Base-by-base conservation (phyloP, 2,888 invertebrate species). In the Archips xylosteana region DNA sequence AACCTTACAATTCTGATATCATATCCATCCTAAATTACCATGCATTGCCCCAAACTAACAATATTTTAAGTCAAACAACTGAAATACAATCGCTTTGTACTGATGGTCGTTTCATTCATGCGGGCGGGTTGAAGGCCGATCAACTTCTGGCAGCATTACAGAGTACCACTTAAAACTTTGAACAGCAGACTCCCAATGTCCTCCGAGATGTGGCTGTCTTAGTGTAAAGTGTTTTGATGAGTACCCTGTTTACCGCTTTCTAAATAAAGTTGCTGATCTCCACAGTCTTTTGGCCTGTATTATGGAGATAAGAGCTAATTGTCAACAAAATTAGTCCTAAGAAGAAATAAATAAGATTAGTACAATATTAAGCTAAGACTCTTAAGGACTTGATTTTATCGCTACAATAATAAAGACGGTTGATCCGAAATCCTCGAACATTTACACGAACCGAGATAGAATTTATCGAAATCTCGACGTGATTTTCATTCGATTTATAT, bases 401-500 rank as follows among this genome's bases (percentile, higher is more conserved):
- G 23, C 32, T 0, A 3, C 57, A 57, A 57, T 32, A 57, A 57
- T 32, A 57, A 23, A 57, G 10, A 15, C 6, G 2, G 32, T 12
- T 32, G 6, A 57, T 32, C 1, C 32, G 23, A n/a, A 23, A 62
- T 42, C 15, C 10, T n/a, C 42, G 23, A 9, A 12, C 57, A 12
- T 62, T 62, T 9, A 65, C 64, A 51, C 34, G 39, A 65, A 39
- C 13, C 36, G 49, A 10, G n/a, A 51, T 36, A 32, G 49, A 69
- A 39, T 39, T 51, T 51, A 69, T 51, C 49, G 49, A 15, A 47
- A 39, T 42, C 54, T 63, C 23, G 32, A 45, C 32, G 45, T 45
- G 59, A 57, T 57, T 63, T 57, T 34, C 9, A 60, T 71, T 65
- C 49, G 59, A 60, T 71, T 71, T 60, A 65, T 60, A 36, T 23